Evolutionary conservation across 2,113 vertebrate species (phyloP).

Genomic region (Takifugu flavidus): DNA sequence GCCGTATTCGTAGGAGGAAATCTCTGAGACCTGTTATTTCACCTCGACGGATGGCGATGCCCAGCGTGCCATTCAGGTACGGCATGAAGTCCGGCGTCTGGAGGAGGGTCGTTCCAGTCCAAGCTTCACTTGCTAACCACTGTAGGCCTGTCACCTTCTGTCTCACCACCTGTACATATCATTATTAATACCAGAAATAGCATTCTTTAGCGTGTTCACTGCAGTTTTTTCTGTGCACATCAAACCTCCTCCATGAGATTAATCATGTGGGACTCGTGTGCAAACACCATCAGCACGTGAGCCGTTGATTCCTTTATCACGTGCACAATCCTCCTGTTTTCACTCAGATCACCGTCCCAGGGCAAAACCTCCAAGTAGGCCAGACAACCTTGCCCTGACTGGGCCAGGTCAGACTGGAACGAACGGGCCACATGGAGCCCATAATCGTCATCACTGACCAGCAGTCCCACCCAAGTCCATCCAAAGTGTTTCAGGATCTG

Average conservation of each 20-base stretch:
- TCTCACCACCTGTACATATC: slow-evolving; percentile 39
- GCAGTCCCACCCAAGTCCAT: slow-evolving; percentile 63
- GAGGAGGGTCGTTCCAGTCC: slow-evolving; percentile 36
- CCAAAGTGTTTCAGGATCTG: slow-evolving; percentile 35
- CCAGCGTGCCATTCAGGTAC: slow-evolving; percentile 47
- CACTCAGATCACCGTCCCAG: slow-evolving; percentile 35
- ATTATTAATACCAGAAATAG: neutral
- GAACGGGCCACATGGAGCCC: slow-evolving; percentile 52
- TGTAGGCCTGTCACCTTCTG: slow-evolving; percentile 68
- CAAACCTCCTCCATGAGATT: slow-evolving; percentile 47
- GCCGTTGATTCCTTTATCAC: slow-evolving; percentile 31
- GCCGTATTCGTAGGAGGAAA: slow-evolving; percentile 32
- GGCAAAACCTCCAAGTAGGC: slow-evolving; percentile 59
- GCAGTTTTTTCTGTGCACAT: neutral
- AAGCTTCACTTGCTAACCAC: slow-evolving; percentile 68
- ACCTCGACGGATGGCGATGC: slow-evolving; percentile 65
- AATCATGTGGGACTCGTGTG: slow-evolving; percentile 37
- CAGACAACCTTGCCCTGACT: slow-evolving; percentile 49
- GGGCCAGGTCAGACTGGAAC: slow-evolving; percentile 44
- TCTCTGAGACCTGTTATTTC: slow-evolving; percentile 48
- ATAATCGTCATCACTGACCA: slow-evolving; percentile 66
- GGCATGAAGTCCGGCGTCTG: slow-evolving; percentile 47
- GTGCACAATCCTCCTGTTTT: slow-evolving; percentile 39
- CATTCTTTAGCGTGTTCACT: neutral
- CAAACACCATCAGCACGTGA: slow-evolving; percentile 28